These are phyloP conservation scores for Dromiciops gliroides DNA, from an alignment of 2,113 vertebrate genomes.

Conservation along the genomic window DNA sequence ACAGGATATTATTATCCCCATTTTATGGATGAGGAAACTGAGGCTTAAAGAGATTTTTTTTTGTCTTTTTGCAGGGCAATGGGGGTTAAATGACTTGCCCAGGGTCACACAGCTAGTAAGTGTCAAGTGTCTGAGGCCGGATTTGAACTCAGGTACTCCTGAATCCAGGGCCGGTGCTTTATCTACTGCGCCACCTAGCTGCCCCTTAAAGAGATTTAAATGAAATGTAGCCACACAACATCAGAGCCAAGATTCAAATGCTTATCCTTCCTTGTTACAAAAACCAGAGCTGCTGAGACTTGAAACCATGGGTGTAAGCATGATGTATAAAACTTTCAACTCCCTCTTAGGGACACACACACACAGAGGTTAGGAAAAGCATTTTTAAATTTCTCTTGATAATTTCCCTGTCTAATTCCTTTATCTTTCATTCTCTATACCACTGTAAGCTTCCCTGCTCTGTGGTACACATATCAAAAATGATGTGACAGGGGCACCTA, in stretches of 20 bases:
- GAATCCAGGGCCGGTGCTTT: too few relatives aligned
- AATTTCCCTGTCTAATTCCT: neutral
- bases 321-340: neutral
- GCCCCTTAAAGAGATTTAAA: neutral
- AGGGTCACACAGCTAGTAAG: too few relatives aligned
- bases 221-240: neutral
- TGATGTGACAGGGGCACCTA: too few relatives aligned
- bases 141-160: too few relatives aligned
- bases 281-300: neutral
- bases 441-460: neutral
- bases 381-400: neutral
- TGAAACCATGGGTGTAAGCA: neutral
- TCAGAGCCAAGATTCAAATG: neutral
- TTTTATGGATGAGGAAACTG: neutral
- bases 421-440: neutral
- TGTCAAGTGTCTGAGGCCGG: too few relatives aligned
- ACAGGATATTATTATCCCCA: neutral
- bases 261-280: neutral
- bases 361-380: neutral
- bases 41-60: neutral
- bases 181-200: too few relatives aligned
- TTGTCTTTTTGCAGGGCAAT: too few relatives aligned
- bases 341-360: neutral
- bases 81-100: too few relatives aligned
- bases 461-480: neutral